These are phyloP conservation scores for Drosophila sechellia DNA, from an alignment of 1,140 invertebrate genomes.

Conservation along the genomic window DNA sequence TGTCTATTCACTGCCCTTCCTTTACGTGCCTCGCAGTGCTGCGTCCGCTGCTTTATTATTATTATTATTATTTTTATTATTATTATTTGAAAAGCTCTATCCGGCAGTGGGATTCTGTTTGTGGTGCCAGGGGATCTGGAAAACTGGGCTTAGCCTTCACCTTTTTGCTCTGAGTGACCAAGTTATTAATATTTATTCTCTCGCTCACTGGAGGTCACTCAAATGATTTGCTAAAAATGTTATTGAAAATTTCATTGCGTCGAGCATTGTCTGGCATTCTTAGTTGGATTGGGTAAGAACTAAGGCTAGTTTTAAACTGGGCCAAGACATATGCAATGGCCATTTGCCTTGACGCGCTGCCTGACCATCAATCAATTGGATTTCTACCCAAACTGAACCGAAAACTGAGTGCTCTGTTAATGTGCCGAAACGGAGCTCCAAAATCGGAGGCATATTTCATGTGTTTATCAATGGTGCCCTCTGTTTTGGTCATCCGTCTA, in stretches of 20 bases:
- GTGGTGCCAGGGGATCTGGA: slow-evolving; percentile 6
- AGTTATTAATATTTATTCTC: slow-evolving; percentile 82
- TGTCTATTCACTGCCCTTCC: slow-evolving; percentile 72
- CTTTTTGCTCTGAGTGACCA: slow-evolving; percentile 57
- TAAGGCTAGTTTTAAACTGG: neutral
- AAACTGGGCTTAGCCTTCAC: slow-evolving; percentile 66
- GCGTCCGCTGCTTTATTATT: slow-evolving; percentile 53
- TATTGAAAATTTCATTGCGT: slow-evolving; percentile 73
- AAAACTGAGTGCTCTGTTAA: slow-evolving; percentile 45
- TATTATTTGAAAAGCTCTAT: slow-evolving; percentile 60
- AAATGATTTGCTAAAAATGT: slow-evolving; percentile 79
- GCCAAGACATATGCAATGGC: neutral
- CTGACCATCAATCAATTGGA: slow-evolving; percentile 59
- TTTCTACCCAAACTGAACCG: slow-evolving; percentile 22
- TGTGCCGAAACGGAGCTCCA: slow-evolving; percentile 26
- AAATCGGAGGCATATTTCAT: slow-evolving; percentile 34
- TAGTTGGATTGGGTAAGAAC: slow-evolving; percentile 27
- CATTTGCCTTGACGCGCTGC: slow-evolving; percentile 49
- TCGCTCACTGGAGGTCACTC: slow-evolving; percentile 57
- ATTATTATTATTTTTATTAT: slow-evolving; percentile 50
- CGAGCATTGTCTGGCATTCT: slow-evolving; percentile 38
- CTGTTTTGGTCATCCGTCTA: slow-evolving; percentile 20
- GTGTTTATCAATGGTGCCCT: slow-evolving; percentile 33
- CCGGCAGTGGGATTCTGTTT: slow-evolving; percentile 34
- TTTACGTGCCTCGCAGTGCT: slow-evolving; percentile 36